These are phyloP conservation scores for Mesembrinibis cayennensis DNA, from an alignment of 2,113 vertebrate species.

Conservation along the genomic window DNA sequence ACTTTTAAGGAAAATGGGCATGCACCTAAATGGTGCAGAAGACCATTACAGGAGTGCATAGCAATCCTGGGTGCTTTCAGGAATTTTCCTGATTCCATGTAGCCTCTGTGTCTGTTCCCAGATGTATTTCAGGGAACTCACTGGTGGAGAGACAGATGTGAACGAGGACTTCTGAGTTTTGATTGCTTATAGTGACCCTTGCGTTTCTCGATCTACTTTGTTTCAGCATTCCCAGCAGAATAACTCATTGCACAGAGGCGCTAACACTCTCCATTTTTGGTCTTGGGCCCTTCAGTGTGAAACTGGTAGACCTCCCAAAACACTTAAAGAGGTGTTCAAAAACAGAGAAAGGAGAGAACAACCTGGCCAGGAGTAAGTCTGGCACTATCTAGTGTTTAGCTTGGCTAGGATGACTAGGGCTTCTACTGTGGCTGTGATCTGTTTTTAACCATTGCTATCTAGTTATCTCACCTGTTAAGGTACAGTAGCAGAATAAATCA, in stretches of 20 bases:
- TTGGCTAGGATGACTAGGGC: neutral
- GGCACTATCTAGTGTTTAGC: neutral
- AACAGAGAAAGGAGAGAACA: neutral
- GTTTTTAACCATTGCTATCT: neutral
- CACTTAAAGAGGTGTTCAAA: neutral
- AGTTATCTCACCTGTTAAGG: neutral
- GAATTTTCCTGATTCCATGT: neutral
- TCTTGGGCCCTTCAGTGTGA: neutral
- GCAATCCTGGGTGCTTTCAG: neutral
- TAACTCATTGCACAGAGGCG: neutral
- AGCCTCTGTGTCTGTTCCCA: neutral
- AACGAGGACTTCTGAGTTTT: neutral
- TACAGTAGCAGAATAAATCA: neutral
- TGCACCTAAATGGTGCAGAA: neutral
- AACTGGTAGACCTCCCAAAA: neutral
- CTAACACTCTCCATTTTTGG: neutral
- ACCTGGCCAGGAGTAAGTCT: neutral
- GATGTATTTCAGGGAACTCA: neutral
- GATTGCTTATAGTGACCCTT: neutral
- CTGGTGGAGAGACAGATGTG: neutral
- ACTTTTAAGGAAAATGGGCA: neutral
- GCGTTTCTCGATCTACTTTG: neutral
- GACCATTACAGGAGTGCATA: neutral
- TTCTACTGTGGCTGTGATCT: neutral
- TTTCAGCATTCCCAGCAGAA: neutral